Conservation (phyloP, 2,797 vertebrate species). For the Girardinus metallicus region DNA sequence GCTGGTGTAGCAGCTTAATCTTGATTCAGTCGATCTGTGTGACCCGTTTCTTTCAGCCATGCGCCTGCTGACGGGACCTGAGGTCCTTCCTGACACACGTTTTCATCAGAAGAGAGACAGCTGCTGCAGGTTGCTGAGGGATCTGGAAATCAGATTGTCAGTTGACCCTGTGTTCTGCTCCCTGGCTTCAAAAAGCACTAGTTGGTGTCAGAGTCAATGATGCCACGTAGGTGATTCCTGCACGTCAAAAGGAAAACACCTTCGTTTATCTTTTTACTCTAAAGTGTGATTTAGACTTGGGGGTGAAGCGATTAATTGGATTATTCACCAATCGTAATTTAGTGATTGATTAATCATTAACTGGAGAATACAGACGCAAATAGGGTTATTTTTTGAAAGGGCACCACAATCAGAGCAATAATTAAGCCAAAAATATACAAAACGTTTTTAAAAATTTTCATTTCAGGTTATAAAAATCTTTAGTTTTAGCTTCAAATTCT, state of each 20-base stretch:
- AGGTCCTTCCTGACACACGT: conserved; percentile 40
- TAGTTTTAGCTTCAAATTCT: neutral
- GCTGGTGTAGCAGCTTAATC: conserved; percentile 60
- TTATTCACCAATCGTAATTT: neutral
- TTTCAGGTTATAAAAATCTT: neutral
- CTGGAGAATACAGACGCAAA: neutral
- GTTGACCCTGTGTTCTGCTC: conserved; percentile 26
- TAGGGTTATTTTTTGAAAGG: neutral
- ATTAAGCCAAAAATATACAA: neutral
- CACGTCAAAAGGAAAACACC: neutral
- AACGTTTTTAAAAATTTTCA: neutral
- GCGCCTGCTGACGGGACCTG: conserved; percentile 41
- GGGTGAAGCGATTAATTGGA: neutral
- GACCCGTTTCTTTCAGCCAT: conserved; percentile 65
- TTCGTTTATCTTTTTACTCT: neutral
- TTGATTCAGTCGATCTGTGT: conserved; percentile 67
- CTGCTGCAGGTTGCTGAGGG: conserved; percentile 45
- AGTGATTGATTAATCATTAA: neutral
- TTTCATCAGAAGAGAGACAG: conserved; percentile 36
- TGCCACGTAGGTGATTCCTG: conserved; percentile 21
- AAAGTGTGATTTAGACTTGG: neutral
- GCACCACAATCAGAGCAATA: neutral
- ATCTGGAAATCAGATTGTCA: conserved; percentile 57
- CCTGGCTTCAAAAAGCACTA: conserved; percentile 40
- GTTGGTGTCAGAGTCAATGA: conserved; percentile 47